phyloP scores from a whole-genome alignment of 1,140 invertebrate genomes.

The Marisa cornuarietis region DNA sequence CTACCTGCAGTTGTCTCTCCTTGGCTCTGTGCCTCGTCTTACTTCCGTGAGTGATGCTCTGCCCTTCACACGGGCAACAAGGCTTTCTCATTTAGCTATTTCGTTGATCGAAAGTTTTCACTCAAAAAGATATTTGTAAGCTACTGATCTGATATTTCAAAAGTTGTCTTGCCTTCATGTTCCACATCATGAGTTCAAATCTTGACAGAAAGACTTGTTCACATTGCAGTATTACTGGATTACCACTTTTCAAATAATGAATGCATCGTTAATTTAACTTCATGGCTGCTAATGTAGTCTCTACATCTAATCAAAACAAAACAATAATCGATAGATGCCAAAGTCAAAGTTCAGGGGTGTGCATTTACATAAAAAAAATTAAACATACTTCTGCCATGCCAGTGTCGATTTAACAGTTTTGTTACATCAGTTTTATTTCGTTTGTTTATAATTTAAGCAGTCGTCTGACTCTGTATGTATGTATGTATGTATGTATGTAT shows the following conservation, averaged over 20 bases:
- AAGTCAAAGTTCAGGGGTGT: not conserved
- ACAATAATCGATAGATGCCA: not conserved
- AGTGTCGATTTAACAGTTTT: not conserved
- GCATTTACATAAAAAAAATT: too few species aligned
- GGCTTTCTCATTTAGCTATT: too few species aligned
- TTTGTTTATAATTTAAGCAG: not conserved
- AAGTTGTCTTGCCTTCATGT: not conserved
- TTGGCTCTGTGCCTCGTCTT: not conserved
- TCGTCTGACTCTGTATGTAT: not conserved
- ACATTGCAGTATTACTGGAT: not conserved
- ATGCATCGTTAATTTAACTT: not conserved
- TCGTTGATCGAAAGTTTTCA: too few species aligned
- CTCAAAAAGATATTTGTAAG: too few species aligned
- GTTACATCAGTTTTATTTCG: not conserved
- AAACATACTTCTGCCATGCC: not conserved
- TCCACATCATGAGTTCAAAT: not conserved
- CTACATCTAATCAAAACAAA: not conserved
- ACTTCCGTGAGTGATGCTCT: not conserved
- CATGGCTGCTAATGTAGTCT: not conserved
- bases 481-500: not conserved
- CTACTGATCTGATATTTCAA: too few species aligned
- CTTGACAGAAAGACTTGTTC: not conserved
- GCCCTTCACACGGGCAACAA: too few species aligned
- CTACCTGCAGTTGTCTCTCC: constrained; percentile 9
- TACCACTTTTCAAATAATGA: not conserved